These are phyloP conservation scores for Urocyon cinereoargenteus DNA, from an alignment of 2,797 vertebrate genomes.

Conservation along the genomic window DNA sequence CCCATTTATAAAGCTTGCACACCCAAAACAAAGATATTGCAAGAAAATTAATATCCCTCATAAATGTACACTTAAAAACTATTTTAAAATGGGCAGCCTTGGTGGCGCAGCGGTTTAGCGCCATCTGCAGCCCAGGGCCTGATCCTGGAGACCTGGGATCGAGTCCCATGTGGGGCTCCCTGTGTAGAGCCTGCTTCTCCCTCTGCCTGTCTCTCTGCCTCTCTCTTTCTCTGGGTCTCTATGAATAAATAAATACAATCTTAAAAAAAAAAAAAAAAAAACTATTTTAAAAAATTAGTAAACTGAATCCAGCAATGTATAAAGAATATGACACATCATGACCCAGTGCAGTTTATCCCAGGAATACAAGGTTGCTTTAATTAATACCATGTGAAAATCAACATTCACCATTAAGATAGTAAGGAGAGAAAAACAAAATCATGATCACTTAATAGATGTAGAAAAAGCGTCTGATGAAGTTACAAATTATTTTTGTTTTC, in stretches of 20 bases:
- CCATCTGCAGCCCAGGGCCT: too few relatives aligned
- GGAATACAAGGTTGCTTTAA: neutral
- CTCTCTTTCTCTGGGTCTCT: too few relatives aligned
- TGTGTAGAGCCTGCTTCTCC: too few relatives aligned
- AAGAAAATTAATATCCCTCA: conserved; percentile 22
- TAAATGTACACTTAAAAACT: neutral
- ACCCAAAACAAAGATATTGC: neutral
- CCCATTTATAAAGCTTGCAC: neutral
- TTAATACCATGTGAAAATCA: neutral
- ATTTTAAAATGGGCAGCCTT: neutral
- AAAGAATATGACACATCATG: conserved; percentile 8
- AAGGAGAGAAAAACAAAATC: neutral
- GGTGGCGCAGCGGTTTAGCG: too few relatives aligned
- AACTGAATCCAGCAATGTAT: neutral
- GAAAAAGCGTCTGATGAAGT: conserved; percentile 12
- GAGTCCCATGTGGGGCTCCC: too few relatives aligned
- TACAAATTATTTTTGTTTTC: neutral
- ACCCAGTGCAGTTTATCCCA: neutral
- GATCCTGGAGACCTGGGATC: too few relatives aligned
- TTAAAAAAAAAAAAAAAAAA: neutral
- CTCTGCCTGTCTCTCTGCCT: too few relatives aligned
- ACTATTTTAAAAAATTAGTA: neutral
- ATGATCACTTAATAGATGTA: neutral
- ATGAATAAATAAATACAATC: too few relatives aligned
- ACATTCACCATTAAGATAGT: conserved; percentile 9